Base-by-base conservation (phyloP, 92 coral and sea anemone genomes). In the Chrysogorgia sp. region DNA sequence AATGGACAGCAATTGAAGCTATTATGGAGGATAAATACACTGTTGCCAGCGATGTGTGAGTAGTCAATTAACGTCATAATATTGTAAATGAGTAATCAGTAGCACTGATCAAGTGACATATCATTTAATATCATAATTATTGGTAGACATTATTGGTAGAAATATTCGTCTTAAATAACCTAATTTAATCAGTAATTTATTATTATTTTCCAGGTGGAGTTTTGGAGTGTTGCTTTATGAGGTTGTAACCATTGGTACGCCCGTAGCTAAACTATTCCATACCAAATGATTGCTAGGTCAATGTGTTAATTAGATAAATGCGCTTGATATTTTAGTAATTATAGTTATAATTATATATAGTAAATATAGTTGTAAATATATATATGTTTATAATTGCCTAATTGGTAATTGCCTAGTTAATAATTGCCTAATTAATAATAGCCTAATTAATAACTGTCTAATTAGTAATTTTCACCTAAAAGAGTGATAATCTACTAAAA, bases 1-100 rank as follows among this genome's bases (percentile, higher is more conserved):
- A 88, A 52, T 88, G 91, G 91, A 88, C 91, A 7, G 91, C 91
- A 37, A 24, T 88, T 12, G 91, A 88, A 55, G 84, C 91, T 5
- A 28, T 88, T n/a, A 56, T 84, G 10, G 71, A 66, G 40, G 91
- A 87, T 28, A 74, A 28, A 23, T 88, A 88, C 67, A 88, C 91
- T 17, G 84, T 86, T 22, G 57, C 71, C 47, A 88, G 91, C 34
- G 91, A 88, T 58, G 91, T 88, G 91, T 88, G 41, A 84, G 91
- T 37, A 12, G 43, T 4, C 43, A 37, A 37, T 4, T 37, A 12
- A 37, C 5, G 12, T 37, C 5, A 12, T 37, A 37, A 37, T 37
- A 37, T 12, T 4, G 43, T n/a, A n/a, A 12, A 37, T 37, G 43
- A 37, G 12, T 37, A 12, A 4, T 37, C 43, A 37, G 12, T 12